Conservation (phyloP, 2,888 invertebrate genomes). For the Timema podura region DNA sequence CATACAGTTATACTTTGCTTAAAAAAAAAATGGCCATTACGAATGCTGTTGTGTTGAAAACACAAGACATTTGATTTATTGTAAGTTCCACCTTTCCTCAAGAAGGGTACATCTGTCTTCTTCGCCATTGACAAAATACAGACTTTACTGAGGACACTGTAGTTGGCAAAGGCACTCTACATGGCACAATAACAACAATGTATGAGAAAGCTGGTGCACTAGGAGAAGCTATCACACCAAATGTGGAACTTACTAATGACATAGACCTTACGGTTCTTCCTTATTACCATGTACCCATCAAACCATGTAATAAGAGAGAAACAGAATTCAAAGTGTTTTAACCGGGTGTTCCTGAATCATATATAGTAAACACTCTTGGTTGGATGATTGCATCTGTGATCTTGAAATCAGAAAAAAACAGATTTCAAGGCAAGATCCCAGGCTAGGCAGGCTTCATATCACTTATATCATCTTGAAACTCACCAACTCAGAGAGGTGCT, state of each 20-base stretch:
- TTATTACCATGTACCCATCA: not conserved
- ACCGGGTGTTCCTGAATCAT: not conserved
- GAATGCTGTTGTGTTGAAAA: constrained; percentile 27
- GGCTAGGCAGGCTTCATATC: not conserved
- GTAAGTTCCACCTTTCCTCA: constrained; percentile 25
- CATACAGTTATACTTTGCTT: not conserved
- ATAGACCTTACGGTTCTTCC: not conserved
- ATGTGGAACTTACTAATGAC: constrained; percentile 7
- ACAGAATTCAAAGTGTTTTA: not conserved
- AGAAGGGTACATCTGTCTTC: constrained; percentile 18
- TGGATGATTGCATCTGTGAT: not conserved
- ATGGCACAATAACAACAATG: constrained; percentile 17
- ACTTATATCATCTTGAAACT: not conserved
- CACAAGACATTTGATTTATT: constrained; percentile 19
- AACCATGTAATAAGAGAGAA: not conserved
- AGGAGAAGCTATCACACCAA: constrained; percentile 10
- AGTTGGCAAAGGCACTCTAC: constrained; percentile 19
- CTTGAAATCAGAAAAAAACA: not conserved
- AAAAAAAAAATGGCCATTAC: constrained; percentile 24
- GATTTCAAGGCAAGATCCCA: not conserved
- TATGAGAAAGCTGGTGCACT: constrained; percentile 21
- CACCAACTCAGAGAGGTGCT: not conserved
- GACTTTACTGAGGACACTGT: constrained; percentile 18
- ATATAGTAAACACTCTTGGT: not conserved
- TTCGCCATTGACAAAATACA: no score